These are phyloP conservation scores for Athalia cordata DNA, from an alignment of 2,888 invertebrate species.

Conservation along the genomic window DNA sequence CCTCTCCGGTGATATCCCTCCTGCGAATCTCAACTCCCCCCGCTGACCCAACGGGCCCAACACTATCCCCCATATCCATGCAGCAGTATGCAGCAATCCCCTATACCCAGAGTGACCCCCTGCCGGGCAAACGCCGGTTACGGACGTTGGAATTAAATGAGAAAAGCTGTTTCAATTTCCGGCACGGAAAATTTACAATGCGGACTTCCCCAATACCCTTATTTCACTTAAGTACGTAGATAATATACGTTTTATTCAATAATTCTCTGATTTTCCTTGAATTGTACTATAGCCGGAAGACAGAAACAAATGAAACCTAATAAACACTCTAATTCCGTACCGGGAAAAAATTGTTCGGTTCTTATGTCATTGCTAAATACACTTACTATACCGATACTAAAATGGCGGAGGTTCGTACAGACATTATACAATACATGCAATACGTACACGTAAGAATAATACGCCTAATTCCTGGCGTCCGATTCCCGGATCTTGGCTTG, in stretches of 20 bases:
- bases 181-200: background rate
- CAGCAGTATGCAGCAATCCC: background rate
- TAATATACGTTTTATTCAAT: background rate
- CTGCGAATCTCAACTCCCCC: constrained; percentile 38
- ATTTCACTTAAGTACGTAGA: background rate
- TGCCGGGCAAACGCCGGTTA: background rate
- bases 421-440: no score
- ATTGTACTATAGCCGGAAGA: no score
- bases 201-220: background rate
- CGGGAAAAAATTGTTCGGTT: no score
- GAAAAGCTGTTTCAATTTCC: constrained; percentile 24
- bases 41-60: background rate
- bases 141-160: constrained; percentile 19
- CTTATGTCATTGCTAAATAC: no score
- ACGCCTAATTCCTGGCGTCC: no score
- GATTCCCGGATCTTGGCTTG: no score
- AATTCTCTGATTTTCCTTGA: background rate
- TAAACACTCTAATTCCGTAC: no score
- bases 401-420: no score
- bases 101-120: background rate
- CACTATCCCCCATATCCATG: background rate
- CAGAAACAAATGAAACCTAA: no score
- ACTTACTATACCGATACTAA: no score
- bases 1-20: constrained; percentile 10
- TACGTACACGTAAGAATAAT: no score